phyloP scores from a whole-genome alignment of 2,113 vertebrate genomes.

The Artemisiospiza belli region DNA sequence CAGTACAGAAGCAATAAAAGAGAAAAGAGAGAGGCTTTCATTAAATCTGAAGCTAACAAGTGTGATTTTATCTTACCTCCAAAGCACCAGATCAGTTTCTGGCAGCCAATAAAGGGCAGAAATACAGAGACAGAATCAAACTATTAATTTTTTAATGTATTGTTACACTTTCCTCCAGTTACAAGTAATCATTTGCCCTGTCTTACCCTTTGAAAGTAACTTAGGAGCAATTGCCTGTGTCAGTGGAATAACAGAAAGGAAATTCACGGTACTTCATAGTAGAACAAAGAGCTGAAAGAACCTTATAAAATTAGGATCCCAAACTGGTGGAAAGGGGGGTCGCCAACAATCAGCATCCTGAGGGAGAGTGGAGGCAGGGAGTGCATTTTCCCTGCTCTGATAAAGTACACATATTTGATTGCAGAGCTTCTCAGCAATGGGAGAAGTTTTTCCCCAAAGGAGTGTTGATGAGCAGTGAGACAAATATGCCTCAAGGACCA shows the following conservation, averaged over 20 bases:
- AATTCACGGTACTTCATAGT: not conserved
- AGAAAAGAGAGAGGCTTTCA: not conserved
- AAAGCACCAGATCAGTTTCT: not conserved
- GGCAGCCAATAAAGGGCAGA: not conserved
- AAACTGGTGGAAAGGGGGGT: not conserved
- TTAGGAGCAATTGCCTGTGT: not conserved
- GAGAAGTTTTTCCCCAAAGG: conserved; percentile 7
- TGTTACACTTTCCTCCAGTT: not conserved
- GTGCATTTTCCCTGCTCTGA: conserved; percentile 44
- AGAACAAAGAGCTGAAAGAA: conserved; percentile 44
- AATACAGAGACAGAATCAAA: not conserved
- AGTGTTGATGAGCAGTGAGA: conserved; percentile 48
- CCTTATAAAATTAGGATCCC: conserved; percentile 16
- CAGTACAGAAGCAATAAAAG: not conserved
- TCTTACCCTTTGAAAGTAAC: not conserved
- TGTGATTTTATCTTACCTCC: conserved; percentile 15
- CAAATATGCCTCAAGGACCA: conserved; percentile 36
- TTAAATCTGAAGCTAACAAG: not conserved
- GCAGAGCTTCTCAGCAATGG: conserved; percentile 44
- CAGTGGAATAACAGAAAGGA: not conserved
- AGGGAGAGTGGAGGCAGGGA: not conserved
- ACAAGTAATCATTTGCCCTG: not conserved
- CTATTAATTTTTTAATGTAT: not conserved
- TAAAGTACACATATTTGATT: conserved; percentile 52
- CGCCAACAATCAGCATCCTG: conserved; percentile 48